Evolutionary conservation across 1,140 invertebrate species (phyloP).

Genomic region (Lordiphosa collinella): DNA sequence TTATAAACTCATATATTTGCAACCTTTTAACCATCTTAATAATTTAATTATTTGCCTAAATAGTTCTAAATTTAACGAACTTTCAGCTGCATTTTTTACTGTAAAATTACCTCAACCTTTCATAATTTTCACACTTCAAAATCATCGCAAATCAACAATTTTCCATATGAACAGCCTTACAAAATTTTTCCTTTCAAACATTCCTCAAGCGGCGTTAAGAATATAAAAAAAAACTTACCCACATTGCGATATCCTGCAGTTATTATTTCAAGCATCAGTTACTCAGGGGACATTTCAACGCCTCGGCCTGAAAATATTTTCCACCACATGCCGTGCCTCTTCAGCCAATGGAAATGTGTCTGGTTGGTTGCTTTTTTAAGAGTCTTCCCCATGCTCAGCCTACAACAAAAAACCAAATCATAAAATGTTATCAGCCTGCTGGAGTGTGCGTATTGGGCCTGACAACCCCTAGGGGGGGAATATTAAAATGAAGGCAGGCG

Average conservation of each 20-base stretch:
- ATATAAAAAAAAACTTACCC: not conserved
- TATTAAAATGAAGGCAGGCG: constrained; percentile 63
- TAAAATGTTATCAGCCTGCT: constrained; percentile 42
- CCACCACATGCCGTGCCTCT: constrained; percentile 52
- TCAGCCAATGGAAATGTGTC: constrained; percentile 54
- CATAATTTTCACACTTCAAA: constrained; percentile 38
- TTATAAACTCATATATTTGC: too few relatives aligned
- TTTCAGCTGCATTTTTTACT: not conserved
- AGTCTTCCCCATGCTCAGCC: constrained; percentile 7
- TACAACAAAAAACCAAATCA: constrained; percentile 3
- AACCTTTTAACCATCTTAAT: too few relatives aligned
- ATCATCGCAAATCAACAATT: not conserved
- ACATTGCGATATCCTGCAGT: constrained; percentile 33
- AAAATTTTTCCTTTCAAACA: not conserved
- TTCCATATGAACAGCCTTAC: constrained; percentile 32
- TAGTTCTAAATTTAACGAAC: too few relatives aligned
- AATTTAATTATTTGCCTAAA: too few relatives aligned
- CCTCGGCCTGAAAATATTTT: constrained; percentile 58
- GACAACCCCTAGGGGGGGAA: constrained; percentile 44
- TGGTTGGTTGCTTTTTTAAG: constrained; percentile 56
- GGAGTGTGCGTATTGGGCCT: constrained; percentile 49
- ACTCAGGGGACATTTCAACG: constrained; percentile 52
- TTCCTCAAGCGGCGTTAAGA: not conserved
- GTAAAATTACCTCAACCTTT: not conserved
- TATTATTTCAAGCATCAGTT: constrained; percentile 40